Evolutionary conservation across 2,797 vertebrate genomes (phyloP).

Genomic region (Peromyscus nudipes): DNA sequence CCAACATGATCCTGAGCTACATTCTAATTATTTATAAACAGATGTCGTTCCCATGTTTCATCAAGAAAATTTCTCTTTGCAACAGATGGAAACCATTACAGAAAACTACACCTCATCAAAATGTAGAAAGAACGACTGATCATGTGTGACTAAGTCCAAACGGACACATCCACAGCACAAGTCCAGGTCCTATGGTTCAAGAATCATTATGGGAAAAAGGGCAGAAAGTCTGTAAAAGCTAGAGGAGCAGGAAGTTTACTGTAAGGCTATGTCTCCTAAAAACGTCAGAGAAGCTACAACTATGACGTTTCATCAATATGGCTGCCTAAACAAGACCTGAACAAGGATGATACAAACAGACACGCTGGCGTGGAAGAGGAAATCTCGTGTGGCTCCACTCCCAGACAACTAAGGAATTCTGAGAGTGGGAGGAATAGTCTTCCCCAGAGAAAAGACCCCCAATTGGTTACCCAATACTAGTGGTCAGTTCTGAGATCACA

Average conservation of each 20-base stretch:
- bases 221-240: neutral
- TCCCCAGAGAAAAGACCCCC: neutral
- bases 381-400: neutral
- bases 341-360: neutral
- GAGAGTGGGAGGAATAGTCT: no score
- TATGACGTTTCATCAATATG: neutral
- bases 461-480: neutral
- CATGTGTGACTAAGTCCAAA: neutral
- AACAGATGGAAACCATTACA: neutral
- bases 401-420: neutral
- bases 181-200: neutral
- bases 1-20: neutral
- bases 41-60: neutral
- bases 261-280: neutral
- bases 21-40: neutral
- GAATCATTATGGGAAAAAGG: neutral
- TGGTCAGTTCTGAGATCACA: neutral
- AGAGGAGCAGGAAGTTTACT: neutral
- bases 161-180: neutral
- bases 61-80: neutral
- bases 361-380: neutral
- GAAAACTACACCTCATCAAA: neutral
- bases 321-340: neutral
- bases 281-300: neutral
- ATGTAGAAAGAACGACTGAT: neutral